phyloP scores from a whole-genome alignment of 1,140 invertebrate genomes.

The Lordiphosa stackelbergi region DNA sequence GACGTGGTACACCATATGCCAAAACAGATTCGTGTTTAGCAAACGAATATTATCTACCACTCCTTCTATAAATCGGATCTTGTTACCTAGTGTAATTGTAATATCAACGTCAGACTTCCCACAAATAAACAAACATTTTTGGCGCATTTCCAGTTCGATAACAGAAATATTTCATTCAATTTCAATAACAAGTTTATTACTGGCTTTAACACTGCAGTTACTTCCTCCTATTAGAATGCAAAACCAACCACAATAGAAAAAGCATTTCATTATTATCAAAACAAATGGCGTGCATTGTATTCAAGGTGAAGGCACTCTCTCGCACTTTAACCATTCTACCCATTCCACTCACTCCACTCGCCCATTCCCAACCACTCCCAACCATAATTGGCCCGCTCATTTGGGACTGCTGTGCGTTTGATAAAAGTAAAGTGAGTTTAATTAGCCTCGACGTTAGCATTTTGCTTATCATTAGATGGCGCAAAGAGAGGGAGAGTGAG shows the following conservation, averaged over 20 bases:
- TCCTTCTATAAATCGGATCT: too few species aligned
- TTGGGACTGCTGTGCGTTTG: slow-evolving; percentile 51
- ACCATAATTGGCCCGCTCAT: slow-evolving; percentile 36
- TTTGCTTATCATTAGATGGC: slow-evolving; percentile 19
- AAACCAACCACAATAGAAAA: slow-evolving; percentile 6
- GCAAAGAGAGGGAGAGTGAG: background rate
- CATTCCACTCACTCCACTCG: background rate
- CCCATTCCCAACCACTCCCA: background rate
- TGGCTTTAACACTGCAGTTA: background rate
- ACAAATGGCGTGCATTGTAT: slow-evolving; percentile 1
- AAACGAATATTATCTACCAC: too few species aligned
- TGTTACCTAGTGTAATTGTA: too few species aligned
- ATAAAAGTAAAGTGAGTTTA: slow-evolving; percentile 63
- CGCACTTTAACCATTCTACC: background rate
- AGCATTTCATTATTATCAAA: slow-evolving; percentile 24
- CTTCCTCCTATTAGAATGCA: slow-evolving; percentile 3
- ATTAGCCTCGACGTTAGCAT: slow-evolving; percentile 47
- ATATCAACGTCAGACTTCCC: too few species aligned
- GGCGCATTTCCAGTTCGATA: too few species aligned
- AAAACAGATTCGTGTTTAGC: too few species aligned
- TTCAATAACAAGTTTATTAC: background rate
- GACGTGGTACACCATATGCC: too few species aligned
- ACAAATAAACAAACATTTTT: too few species aligned
- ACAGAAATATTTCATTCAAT: background rate
- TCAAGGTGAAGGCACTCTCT: slow-evolving; percentile 26